A percentile compares a stretch with the other conserved stretches of the same genome.
Conservation (phyloP, 2,888 invertebrate genomes). For the Meteorus colon region DNA sequence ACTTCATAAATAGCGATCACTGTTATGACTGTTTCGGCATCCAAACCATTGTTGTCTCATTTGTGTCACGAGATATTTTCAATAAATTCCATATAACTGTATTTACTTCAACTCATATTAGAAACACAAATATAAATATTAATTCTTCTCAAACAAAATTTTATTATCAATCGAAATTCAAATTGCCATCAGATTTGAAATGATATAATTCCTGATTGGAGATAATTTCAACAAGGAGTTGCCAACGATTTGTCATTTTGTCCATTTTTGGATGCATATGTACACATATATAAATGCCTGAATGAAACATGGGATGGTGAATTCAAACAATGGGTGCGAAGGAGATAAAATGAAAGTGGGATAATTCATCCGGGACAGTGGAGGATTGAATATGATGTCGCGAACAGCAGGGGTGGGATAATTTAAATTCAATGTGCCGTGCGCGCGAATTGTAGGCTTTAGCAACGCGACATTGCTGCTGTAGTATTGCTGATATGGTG, state of each 20-base stretch:
- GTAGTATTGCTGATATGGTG: constrained; percentile 2
- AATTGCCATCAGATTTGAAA: background rate
- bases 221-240: background rate
- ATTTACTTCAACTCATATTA: background rate
- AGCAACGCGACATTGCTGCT: constrained; percentile 15
- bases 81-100: too few species aligned
- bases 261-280: background rate
- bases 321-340: background rate
- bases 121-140: background rate
- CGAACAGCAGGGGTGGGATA: constrained; percentile 49
- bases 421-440: constrained; percentile 59
- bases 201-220: background rate
- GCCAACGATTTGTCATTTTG: background rate
- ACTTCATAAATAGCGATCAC: too few species aligned
- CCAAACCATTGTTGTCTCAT: too few species aligned
- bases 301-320: background rate
- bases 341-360: constrained; percentile 30
- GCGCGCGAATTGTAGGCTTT: constrained; percentile 18
- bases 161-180: background rate
- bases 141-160: too few species aligned
- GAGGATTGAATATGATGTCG: constrained; percentile 50
- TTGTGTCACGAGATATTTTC: too few species aligned
- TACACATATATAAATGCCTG: background rate
- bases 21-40: too few species aligned
- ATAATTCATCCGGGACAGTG: constrained; percentile 41